Evolutionary conservation across 1,140 invertebrate genomes (phyloP), one percentile per base, ranked within the genome.

Genomic region (Atta cephalotes): DNA sequence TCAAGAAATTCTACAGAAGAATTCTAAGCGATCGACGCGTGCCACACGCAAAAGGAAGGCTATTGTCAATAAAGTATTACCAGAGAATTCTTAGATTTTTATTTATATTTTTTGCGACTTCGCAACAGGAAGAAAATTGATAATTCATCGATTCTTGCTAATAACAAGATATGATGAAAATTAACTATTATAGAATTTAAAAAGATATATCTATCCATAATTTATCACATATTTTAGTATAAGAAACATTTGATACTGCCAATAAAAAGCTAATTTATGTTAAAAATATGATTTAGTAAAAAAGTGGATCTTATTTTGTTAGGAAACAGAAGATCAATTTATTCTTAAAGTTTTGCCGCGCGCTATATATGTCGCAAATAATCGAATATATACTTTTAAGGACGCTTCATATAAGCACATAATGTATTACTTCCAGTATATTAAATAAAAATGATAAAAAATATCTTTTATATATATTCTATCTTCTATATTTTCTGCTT

Each of bases 371-470:
- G 10, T 58, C 18, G 9, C 12, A 35, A 35, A 58, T 76, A 18
- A 58, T 16, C 35, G 0, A n/a, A 3, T 28, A 53, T 18, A 51
- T 74, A 31, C 39, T 45, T 45, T 21, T 74, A 45, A 45, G 39
- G 0, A 45, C 10, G 10, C 12, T 71, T 35, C 28, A 35, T 21
- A 76, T 14, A 58, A 58, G 0, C 3, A 5, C 12, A 6, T 18
- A 77, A 65, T 45, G 3, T 58, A 76, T 56, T 76, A 58, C 0
- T 74, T 58, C 9, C 4, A 35, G 6, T 31, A 12, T 35, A 35
- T 39, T 56, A 25, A n/a, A 60, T 39, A 60, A 76, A 76, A 76
- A 76, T 76, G 58, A 76, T 76, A 14, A 25, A 14, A 25, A 60
- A 60, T 0, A 39, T 25, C 0, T 60, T 58, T 31, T 56, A 74